These are phyloP conservation scores for Phortica okadai DNA, from an alignment of 2,888 invertebrate genomes.

Conservation along the genomic window DNA sequence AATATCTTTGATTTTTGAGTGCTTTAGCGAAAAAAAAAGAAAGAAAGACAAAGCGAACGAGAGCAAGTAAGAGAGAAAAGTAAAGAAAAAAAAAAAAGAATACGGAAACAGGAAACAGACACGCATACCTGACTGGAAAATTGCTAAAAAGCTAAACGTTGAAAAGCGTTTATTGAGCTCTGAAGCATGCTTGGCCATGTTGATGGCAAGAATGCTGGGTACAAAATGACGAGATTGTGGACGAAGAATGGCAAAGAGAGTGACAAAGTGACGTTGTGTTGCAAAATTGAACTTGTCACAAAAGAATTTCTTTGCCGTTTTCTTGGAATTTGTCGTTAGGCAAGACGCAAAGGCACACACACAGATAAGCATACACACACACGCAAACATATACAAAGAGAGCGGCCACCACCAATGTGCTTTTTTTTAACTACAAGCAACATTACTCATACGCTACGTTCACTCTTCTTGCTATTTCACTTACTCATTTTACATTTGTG, in stretches of 20 bases:
- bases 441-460: slow-evolving; percentile 7
- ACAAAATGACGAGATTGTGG: slow-evolving; percentile 24
- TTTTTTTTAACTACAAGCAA: background rate
- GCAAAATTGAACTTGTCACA: slow-evolving; percentile 64
- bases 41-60: slow-evolving; percentile 23
- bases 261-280: slow-evolving; percentile 17
- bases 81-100: background rate
- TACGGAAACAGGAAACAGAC: background rate
- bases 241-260: slow-evolving; percentile 35
- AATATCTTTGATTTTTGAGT: slow-evolving; percentile 53
- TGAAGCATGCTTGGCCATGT: background rate
- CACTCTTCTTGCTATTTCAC: background rate
- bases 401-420: background rate
- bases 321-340: slow-evolving; percentile 57
- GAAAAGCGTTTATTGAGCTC: slow-evolving; percentile 6
- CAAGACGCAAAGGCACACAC: background rate
- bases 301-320: slow-evolving; percentile 68
- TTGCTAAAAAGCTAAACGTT: slow-evolving; percentile 14
- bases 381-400: background rate
- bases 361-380: slow-evolving; percentile 4
- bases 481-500: slow-evolving; percentile 26
- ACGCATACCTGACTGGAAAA: slow-evolving; percentile 30
- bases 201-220: too few species aligned
- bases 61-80: background rate
- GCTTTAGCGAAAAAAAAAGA: slow-evolving; percentile 53